phyloP scores from a whole-genome alignment of 1,140 invertebrate species.

The Heliconius congener region DNA sequence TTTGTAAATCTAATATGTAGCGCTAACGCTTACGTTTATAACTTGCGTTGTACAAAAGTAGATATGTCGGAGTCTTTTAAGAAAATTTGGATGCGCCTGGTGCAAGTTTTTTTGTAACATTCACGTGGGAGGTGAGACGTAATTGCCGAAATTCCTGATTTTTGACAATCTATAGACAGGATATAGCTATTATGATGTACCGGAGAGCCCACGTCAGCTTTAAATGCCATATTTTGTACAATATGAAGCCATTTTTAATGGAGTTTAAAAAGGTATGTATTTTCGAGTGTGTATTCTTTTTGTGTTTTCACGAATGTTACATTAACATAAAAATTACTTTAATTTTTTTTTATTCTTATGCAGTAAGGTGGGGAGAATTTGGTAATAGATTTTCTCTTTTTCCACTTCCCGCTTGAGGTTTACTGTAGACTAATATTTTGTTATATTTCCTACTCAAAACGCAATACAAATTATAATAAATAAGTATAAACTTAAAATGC shows the following conservation, averaged over 20 bases:
- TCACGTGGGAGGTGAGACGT: slow-evolving; percentile 77
- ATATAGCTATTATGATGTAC: slow-evolving; percentile 78
- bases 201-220: slow-evolving; percentile 45
- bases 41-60: slow-evolving; percentile 46
- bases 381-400: no score
- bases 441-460: no score
- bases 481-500: no score
- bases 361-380: no score
- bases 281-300: background rate
- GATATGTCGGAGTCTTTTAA: slow-evolving; percentile 65
- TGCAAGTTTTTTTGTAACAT: slow-evolving; percentile 68
- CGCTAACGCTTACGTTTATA: slow-evolving; percentile 23
- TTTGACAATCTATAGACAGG: slow-evolving; percentile 80
- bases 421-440: no score
- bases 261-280: slow-evolving; percentile 16
- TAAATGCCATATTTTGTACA: slow-evolving; percentile 49
- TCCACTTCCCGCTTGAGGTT: no score
- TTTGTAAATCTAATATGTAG: background rate
- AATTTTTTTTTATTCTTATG: no score
- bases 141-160: slow-evolving; percentile 80
- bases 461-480: no score
- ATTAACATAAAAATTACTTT: no score
- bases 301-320: background rate
- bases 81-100: slow-evolving; percentile 73
- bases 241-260: slow-evolving; percentile 43